Percentiles rank a stretch among this genome's conserved stretches.
Conservation (phyloP, 2,113 vertebrate species). For the Axis porcinus region DNA sequence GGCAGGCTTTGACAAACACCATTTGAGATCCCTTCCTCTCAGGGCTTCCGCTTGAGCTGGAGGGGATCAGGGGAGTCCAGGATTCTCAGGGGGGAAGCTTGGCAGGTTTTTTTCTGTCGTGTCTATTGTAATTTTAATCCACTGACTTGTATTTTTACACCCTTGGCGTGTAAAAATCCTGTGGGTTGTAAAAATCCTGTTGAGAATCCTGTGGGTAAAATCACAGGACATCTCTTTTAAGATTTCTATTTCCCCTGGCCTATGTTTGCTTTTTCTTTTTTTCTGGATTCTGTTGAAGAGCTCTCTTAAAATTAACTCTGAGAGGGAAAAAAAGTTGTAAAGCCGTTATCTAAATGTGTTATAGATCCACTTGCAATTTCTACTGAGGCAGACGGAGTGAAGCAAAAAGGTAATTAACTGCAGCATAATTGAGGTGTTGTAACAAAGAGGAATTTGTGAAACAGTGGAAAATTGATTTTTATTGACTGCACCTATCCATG, state of each 20-base stretch:
- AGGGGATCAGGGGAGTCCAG: accelerated
- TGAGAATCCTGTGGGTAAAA: background rate
- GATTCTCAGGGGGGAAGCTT: no score
- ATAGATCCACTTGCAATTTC: background rate
- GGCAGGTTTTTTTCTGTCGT: background rate
- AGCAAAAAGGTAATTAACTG: background rate
- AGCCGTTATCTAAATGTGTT: background rate
- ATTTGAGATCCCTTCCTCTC: background rate
- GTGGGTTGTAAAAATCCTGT: no score
- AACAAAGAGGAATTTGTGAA: background rate
- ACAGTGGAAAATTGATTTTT: background rate
- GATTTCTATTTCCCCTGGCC: background rate
- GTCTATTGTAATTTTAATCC: background rate
- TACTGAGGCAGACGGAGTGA: background rate
- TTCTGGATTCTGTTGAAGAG: background rate
- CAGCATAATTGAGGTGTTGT: background rate
- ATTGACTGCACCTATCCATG: background rate
- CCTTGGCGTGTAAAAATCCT: no score
- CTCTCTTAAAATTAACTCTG: background rate
- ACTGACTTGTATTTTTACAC: background rate
- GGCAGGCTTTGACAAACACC: background rate
- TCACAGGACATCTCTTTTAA: background rate
- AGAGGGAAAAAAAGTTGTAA: background rate
- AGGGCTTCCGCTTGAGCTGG: background rate
- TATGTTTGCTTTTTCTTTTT: background rate